A percentile compares a stretch with the other conserved stretches of the same genome.
phyloP scores from a whole-genome alignment of 2,888 invertebrate genomes.

The Standfussiana lucernea region DNA sequence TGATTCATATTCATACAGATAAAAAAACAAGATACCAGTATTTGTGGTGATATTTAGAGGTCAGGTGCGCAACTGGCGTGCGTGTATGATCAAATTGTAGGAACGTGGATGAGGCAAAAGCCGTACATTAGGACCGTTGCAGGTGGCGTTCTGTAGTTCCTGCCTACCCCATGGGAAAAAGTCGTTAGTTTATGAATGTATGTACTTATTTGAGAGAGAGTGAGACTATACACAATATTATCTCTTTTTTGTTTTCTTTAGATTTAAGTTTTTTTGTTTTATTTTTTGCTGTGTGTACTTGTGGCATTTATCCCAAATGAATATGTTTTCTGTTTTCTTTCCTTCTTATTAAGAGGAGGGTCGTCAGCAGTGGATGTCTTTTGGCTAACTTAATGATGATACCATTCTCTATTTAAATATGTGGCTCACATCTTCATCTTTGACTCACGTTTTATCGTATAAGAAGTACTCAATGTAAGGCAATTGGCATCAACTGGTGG shows the following conservation, averaged over 20 bases:
- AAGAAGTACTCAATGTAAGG: constrained; percentile 1
- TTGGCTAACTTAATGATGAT: background rate
- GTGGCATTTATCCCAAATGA: background rate
- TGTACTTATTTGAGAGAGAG: background rate
- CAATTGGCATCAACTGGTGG: constrained; percentile 24
- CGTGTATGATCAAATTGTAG: background rate
- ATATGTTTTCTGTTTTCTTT: background rate
- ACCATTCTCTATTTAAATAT: background rate
- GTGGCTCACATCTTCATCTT: background rate
- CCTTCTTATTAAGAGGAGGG: background rate
- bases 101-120: background rate
- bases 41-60: background rate
- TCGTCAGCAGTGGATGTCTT: background rate
- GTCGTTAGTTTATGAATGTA: background rate
- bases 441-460: constrained; percentile 4
- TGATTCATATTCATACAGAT: background rate
- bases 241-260: background rate
- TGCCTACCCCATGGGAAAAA: background rate
- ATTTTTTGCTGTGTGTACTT: background rate
- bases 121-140: background rate
- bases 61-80: background rate
- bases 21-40: background rate
- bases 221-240: background rate
- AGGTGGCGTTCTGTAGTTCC: background rate
- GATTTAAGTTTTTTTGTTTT: no score